A percentile compares a stretch with the other conserved stretches of the same genome.
phyloP scores from a whole-genome alignment of 2,888 invertebrate genomes.

The Eupithecia pulchellata region DNA sequence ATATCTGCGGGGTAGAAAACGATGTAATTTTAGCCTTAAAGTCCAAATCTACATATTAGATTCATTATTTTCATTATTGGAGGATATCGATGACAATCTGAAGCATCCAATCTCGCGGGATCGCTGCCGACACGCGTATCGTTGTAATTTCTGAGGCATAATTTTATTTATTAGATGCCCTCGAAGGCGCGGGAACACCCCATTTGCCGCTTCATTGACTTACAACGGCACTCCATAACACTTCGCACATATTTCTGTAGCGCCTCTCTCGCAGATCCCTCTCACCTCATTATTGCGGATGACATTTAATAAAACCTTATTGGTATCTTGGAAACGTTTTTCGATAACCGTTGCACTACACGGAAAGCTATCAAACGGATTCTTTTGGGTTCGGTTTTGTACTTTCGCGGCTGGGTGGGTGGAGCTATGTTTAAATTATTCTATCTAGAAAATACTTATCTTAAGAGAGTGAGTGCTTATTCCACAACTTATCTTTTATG shows the following conservation, averaged over 20 bases:
- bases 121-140: conserved; percentile 77
- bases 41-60: conserved; percentile 75
- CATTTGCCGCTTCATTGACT: conserved; percentile 85
- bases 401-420: conserved; percentile 24
- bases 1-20: conserved; percentile 44
- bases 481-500: neutral
- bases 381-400: conserved; percentile 37
- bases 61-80: conserved; percentile 82
- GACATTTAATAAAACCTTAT: conserved; percentile 85
- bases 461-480: neutral
- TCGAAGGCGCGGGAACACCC: conserved; percentile 79
- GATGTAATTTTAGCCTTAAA: conserved; percentile 62
- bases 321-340: conserved; percentile 72
- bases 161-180: conserved; percentile 85
- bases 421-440: neutral
- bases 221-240: conserved; percentile 85
- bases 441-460: neutral
- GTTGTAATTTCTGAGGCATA: conserved; percentile 85
- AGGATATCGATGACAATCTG: conserved; percentile 80
- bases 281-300: conserved; percentile 84
- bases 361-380: conserved; percentile 43
- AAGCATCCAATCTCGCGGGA: conserved; percentile 81
- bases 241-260: conserved; percentile 85
- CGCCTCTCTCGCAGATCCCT: conserved; percentile 77
- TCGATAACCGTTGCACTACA: conserved; percentile 68